These are phyloP conservation scores for Arge pagana DNA, from an alignment of 2,888 invertebrate genomes.

Conservation along the genomic window DNA sequence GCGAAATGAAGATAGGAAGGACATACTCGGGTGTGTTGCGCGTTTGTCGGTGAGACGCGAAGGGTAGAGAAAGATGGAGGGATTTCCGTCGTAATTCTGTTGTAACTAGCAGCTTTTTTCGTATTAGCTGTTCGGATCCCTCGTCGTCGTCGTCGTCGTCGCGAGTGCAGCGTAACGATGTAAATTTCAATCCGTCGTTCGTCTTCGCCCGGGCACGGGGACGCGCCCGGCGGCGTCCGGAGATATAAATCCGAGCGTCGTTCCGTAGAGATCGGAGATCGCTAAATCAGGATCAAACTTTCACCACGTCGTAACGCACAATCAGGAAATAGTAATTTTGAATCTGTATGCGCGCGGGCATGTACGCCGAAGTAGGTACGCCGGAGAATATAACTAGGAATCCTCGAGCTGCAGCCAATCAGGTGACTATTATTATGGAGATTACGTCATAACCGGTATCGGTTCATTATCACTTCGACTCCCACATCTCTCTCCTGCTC, in stretches of 20 bases:
- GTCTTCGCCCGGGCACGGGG: neutral
- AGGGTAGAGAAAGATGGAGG: too few species aligned
- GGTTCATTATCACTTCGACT: conserved; percentile 50
- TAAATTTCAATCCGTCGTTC: conserved; percentile 7
- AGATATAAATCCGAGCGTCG: neutral
- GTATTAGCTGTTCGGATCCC: too few species aligned
- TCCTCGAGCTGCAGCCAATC: conserved; percentile 52
- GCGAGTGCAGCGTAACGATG: too few species aligned
- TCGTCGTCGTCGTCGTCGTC: too few species aligned
- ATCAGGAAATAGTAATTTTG: conserved; percentile 47
- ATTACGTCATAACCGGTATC: conserved; percentile 55
- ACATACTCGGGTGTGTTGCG: too few species aligned
- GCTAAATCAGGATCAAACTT: conserved; percentile 22
- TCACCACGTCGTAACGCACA: conserved; percentile 21
- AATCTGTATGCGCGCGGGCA: conserved; percentile 58
- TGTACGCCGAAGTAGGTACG: too few species aligned
- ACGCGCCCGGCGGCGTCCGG: too few species aligned
- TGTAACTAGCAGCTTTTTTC: too few species aligned
- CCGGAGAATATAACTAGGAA: conserved; percentile 45
- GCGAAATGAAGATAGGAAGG: too few species aligned
- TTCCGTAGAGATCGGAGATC: conserved; percentile 13
- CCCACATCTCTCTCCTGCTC: neutral
- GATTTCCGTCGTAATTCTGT: too few species aligned
- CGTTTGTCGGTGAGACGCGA: too few species aligned
- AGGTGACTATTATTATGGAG: conserved; percentile 56